Evolutionary conservation across 2,113 vertebrate species (phyloP).

Genomic region (Nerophis lumbriciformis): DNA sequence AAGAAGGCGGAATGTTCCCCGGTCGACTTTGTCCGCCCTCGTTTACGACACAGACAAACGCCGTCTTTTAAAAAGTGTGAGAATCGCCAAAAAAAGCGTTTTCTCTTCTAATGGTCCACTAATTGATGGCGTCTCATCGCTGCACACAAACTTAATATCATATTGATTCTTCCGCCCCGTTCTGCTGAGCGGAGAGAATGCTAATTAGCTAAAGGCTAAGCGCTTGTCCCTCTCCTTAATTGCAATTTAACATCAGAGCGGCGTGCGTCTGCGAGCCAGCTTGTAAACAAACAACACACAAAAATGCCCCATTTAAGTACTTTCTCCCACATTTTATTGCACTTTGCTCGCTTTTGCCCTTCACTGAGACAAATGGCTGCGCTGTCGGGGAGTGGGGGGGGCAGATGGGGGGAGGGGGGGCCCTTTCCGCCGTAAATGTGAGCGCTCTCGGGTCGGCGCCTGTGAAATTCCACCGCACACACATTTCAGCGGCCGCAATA

Average conservation of each 20-base stretch:
- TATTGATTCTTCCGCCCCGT: conserved; percentile 77
- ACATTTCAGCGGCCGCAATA: conserved; percentile 49
- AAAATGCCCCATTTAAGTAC: conserved; percentile 72
- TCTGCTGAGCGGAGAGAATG: conserved; percentile 91
- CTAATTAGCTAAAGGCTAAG: conserved; percentile 79
- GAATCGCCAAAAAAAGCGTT: conserved; percentile 34
- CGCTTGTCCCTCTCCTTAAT: conserved; percentile 64
- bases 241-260: conserved; percentile 55
- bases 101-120: conserved; percentile 54
- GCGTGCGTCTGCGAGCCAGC: conserved; percentile 32
- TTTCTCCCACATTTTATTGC: conserved; percentile 62
- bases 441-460: conserved; percentile 63
- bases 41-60: no score
- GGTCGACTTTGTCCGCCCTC: no score
- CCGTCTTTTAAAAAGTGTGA: not conserved
- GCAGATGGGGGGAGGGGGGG: not conserved
- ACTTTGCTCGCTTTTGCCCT: conserved; percentile 62
- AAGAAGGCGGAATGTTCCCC: no score
- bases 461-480: conserved; percentile 74
- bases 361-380: conserved; percentile 77
- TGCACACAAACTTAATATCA: conserved; percentile 85
- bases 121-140: conserved; percentile 78
- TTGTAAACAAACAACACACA: conserved; percentile 77
- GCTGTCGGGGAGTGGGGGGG: conserved; percentile 65
- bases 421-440: conserved; percentile 70